Evolutionary conservation across 2,888 invertebrate species (phyloP).

Genomic region (Mechanitis messenoides): DNA sequence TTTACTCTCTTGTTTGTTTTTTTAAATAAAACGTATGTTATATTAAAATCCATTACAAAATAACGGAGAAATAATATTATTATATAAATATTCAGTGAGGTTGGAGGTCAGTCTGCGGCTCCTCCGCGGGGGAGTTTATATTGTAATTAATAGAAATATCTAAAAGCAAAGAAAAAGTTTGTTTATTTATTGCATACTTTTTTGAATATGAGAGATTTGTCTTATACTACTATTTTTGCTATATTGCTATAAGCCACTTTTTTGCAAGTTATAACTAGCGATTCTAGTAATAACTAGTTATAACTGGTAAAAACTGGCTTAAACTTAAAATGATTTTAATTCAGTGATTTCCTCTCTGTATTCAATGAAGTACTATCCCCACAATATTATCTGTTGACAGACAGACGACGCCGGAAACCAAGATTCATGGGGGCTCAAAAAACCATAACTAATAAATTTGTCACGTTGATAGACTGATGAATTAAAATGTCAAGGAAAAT

Average conservation of each 20-base stretch:
- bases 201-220: neutral
- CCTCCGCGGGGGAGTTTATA: slow-evolving; percentile 15
- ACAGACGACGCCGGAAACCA: slow-evolving; percentile 35
- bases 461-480: slow-evolving; percentile 35
- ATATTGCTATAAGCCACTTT: no score
- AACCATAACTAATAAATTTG: slow-evolving; percentile 43
- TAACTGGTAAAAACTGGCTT: no score
- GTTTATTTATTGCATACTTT: slow-evolving; percentile 8
- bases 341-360: neutral
- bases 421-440: slow-evolving; percentile 36
- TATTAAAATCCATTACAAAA: slow-evolving; percentile 9
- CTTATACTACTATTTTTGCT: no score
- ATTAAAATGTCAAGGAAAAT: slow-evolving; percentile 17
- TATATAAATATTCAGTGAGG: slow-evolving; percentile 8
- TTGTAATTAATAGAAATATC: slow-evolving; percentile 15
- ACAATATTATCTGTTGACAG: slow-evolving; percentile 19
- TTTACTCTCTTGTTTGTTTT: slow-evolving; percentile 17
- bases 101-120: slow-evolving; percentile 13
- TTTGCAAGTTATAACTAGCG: no score
- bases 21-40: slow-evolving; percentile 4
- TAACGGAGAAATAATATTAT: slow-evolving; percentile 7
- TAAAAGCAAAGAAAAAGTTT: slow-evolving; percentile 16
- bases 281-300: no score
- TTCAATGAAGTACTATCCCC: slow-evolving; percentile 16
- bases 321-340: no score